Evolutionary conservation across 2,797 vertebrate species (phyloP).

Genomic region (Hemibagrus guttatus): DNA sequence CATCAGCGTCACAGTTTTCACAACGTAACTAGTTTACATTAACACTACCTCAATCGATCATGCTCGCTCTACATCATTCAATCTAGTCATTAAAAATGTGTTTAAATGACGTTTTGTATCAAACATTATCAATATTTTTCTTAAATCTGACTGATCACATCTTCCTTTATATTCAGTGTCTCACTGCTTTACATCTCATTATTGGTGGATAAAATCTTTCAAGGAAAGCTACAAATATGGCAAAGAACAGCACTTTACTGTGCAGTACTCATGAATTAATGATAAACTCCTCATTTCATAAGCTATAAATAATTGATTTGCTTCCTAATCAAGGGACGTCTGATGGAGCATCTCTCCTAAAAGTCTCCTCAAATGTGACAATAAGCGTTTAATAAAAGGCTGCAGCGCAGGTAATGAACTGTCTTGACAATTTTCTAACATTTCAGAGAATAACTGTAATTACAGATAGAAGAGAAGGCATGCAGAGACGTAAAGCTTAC

Average conservation of each 20-base stretch:
- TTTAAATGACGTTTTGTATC: too few relatives aligned
- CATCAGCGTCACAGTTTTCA: too few relatives aligned
- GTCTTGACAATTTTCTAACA: neutral
- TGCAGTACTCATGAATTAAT: neutral
- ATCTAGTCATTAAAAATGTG: too few relatives aligned
- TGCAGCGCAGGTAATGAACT: neutral
- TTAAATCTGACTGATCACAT: too few relatives aligned
- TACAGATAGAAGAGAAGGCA: conserved; percentile 5
- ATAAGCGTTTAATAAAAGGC: neutral
- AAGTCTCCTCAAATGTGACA: neutral
- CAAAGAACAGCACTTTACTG: neutral
- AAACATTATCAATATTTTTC: too few relatives aligned
- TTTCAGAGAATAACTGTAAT: conserved; percentile 26
- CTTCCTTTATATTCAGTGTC: too few relatives aligned
- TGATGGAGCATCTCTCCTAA: neutral
- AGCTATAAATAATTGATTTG: neutral
- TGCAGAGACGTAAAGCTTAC: neutral
- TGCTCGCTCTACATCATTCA: too few relatives aligned
- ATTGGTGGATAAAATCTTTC: neutral
- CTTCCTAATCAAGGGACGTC: neutral
- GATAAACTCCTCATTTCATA: neutral
- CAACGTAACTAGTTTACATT: too few relatives aligned
- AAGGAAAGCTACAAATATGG: neutral
- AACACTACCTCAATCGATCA: too few relatives aligned
- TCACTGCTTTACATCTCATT: neutral